These are phyloP conservation scores for Temnopleurus reevesii DNA, from an alignment of 53 echinoderm and acorn worm genomes.

Conservation along the genomic window DNA sequence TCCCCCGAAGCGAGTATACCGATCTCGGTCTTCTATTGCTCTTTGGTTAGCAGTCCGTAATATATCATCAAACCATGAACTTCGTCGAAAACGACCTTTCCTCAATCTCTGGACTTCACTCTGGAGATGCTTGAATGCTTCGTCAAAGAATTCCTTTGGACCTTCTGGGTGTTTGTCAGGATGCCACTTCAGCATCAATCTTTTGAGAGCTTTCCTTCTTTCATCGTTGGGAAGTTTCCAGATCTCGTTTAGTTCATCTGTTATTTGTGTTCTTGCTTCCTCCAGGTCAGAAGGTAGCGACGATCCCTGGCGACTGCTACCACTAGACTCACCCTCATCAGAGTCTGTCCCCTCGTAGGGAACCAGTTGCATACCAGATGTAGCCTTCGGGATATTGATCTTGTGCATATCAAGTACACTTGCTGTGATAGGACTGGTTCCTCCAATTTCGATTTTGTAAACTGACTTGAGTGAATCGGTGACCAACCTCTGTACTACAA, in stretches of 20 bases:
- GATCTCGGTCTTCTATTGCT: not conserved
- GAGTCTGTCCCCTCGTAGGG: not conserved
- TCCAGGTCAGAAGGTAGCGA: slow-evolving; percentile 24
- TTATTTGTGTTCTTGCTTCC: slow-evolving; percentile 31
- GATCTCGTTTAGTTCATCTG: slow-evolving; percentile 37
- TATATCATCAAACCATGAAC: not conserved
- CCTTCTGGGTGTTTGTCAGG: slow-evolving; percentile 62
- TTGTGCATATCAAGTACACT: slow-evolving; percentile 46
- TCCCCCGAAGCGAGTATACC: slow-evolving; percentile 17
- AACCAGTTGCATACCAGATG: not conserved
- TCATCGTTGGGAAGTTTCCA: slow-evolving; percentile 39
- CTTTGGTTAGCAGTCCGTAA: slow-evolving; percentile 4
- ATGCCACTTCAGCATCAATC: slow-evolving; percentile 63
- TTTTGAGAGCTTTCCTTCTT: slow-evolving; percentile 27
- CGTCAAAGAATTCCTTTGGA: slow-evolving; percentile 27
- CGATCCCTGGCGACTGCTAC: not conserved
- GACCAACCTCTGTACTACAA: slow-evolving; percentile 3
- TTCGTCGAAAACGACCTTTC: not conserved
- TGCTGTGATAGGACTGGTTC: not conserved
- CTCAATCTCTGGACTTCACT: slow-evolving; percentile 43
- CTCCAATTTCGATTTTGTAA: slow-evolving; percentile 7
- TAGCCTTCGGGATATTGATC: slow-evolving; percentile 14
- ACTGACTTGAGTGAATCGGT: slow-evolving; percentile 9
- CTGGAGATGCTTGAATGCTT: slow-evolving; percentile 61
- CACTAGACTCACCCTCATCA: not conserved